Conservation (phyloP, 2,113 vertebrate species). For the Caretta caretta region DNA sequence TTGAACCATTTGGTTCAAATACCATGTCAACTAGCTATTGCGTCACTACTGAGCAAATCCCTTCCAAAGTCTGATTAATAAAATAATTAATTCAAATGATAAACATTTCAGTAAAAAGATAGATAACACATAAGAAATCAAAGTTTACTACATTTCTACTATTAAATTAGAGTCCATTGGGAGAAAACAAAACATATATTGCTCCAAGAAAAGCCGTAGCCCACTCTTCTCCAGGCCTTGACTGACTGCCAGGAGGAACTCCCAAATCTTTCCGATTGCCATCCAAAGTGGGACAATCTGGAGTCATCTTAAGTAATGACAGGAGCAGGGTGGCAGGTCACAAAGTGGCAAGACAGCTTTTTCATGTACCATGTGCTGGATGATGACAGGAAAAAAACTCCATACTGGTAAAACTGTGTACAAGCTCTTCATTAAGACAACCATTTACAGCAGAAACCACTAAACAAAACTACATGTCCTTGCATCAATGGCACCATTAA, state of each 20-base stretch:
- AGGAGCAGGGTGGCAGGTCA: neutral
- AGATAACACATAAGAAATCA: neutral
- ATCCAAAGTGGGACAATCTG: rapidly evolving
- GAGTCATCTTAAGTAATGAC: rapidly evolving
- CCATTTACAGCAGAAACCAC: rapidly evolving
- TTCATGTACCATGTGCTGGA: rapidly evolving
- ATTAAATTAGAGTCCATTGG: no score
- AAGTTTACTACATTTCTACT: rapidly evolving
- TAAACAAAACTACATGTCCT: no score
- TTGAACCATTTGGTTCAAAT: neutral
- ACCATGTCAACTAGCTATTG: neutral
- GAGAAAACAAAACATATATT: neutral
- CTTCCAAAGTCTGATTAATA: neutral
- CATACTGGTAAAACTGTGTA: neutral
- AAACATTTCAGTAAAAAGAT: neutral
- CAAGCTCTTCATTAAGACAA: neutral
- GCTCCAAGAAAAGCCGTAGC: rapidly evolving
- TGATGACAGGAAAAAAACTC: neutral
- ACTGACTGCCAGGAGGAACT: rapidly evolving
- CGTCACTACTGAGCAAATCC: neutral
- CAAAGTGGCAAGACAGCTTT: neutral
- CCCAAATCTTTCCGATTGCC: neutral
- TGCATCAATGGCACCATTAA: no score
- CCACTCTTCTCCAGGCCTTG: neutral
- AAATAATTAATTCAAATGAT: neutral